A percentile compares a stretch with the other conserved stretches of the same genome.
phyloP scores from a whole-genome alignment of 1,140 invertebrate species.

The Bombus affinis region DNA sequence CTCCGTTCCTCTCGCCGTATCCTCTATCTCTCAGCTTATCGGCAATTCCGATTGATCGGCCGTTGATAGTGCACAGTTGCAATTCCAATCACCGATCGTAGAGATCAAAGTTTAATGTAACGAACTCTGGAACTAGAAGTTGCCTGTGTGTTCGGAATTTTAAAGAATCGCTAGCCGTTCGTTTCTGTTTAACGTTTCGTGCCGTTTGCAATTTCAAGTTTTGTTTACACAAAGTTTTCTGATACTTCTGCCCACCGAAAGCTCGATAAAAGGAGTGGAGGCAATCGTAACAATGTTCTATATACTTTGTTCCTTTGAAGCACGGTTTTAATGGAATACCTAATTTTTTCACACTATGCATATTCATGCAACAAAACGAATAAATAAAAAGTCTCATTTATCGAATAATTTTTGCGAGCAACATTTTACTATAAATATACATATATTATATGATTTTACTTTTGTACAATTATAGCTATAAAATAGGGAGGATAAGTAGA shows the following conservation, averaged over 20 bases:
- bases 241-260: neutral
- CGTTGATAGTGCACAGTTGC: neutral
- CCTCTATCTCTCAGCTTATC: conserved; percentile 11
- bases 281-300: neutral
- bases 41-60: conserved; percentile 23
- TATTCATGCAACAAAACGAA: neutral
- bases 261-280: neutral
- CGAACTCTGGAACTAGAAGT: neutral
- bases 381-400: neutral
- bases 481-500: neutral
- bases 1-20: neutral
- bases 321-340: neutral
- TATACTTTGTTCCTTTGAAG: neutral
- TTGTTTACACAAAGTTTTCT: neutral
- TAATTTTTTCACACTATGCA: neutral
- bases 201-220: neutral
- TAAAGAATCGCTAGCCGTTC: neutral
- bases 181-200: neutral
- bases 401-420: neutral
- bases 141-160: neutral
- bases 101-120: conserved; percentile 20
- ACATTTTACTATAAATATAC: neutral
- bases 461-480: neutral
- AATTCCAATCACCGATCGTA: conserved; percentile 1
- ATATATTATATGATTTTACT: neutral